phyloP scores from a whole-genome alignment of 2,113 vertebrate genomes.

The Parotia lawesii region DNA sequence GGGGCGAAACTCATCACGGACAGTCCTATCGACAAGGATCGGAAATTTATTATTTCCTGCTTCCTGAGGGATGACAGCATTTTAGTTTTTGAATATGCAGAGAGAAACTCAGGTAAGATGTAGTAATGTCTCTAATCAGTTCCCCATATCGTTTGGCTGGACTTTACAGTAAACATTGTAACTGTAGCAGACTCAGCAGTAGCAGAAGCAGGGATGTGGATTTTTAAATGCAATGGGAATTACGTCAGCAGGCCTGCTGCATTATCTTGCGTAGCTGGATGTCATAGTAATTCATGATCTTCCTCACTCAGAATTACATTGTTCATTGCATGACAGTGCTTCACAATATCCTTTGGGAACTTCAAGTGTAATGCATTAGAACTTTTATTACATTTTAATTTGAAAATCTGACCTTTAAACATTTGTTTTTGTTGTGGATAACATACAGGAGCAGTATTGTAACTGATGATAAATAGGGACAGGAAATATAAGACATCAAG shows the following conservation, averaged over 20 bases:
- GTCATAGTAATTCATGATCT: neutral
- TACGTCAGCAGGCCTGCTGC: neutral
- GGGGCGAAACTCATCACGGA: slow-evolving; percentile 75
- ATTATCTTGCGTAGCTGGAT: neutral
- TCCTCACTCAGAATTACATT: neutral
- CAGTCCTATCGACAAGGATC: slow-evolving; percentile 64
- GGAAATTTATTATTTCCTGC: slow-evolving; percentile 83
- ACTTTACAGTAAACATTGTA: neutral
- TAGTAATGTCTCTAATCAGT: neutral
- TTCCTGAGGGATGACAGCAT: slow-evolving; percentile 85
- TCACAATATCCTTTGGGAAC: neutral
- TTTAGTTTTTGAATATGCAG: slow-evolving; percentile 77
- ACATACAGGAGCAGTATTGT: neutral
- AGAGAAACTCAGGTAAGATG: slow-evolving; percentile 84
- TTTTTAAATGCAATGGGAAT: neutral
- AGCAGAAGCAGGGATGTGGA: neutral
- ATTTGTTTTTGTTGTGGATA: neutral
- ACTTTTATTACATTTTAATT: slow-evolving; percentile 25
- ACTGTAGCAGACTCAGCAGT: neutral
- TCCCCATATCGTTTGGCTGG: neutral
- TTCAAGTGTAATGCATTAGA: neutral
- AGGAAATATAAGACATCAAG: neutral
- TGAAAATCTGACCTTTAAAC: neutral
- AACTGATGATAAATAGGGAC: slow-evolving; percentile 1
- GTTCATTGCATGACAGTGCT: neutral